Percentiles rank a stretch among this genome's conserved stretches.
phyloP scores from a whole-genome alignment of 64 coral and sea anemone species.

The Hydrozoanthus tunicans region DNA sequence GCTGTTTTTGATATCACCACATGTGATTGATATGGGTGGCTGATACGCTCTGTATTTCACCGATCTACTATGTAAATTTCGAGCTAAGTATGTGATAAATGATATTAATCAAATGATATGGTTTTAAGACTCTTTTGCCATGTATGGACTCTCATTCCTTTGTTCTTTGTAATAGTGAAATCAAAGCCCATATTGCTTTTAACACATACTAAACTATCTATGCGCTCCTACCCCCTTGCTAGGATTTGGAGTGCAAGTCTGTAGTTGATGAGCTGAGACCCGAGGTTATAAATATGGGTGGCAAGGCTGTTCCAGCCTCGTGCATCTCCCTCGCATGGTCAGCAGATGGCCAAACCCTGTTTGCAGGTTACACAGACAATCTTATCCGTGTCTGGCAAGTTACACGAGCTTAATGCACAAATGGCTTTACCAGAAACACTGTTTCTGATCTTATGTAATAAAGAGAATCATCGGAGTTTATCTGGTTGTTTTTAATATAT shows the following conservation, averaged over 20 bases:
- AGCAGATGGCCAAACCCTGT: slow-evolving; percentile 92
- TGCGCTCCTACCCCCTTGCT: neutral
- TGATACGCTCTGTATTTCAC: no score
- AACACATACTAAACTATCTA: neutral
- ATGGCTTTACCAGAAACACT: neutral
- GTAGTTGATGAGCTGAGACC: slow-evolving; percentile 88
- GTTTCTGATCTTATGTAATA: slow-evolving; percentile 57
- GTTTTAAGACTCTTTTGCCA: no score
- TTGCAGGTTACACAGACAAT: slow-evolving; percentile 98
- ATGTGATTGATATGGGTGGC: no score
- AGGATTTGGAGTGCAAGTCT: slow-evolving; percentile 95
- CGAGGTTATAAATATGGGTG: slow-evolving; percentile 90
- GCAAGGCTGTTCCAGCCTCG: slow-evolving; percentile 67
- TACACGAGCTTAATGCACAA: slow-evolving; percentile 60
- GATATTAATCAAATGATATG: no score
- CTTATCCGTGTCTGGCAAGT: slow-evolving; percentile 99
- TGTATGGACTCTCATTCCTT: no score
- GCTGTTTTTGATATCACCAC: no score
- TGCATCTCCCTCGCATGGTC: slow-evolving; percentile 99
- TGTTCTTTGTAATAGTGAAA: no score
- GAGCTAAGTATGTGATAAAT: no score
- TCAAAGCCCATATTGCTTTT: no score
- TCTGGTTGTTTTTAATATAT: neutral
- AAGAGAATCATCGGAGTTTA: slow-evolving; percentile 23
- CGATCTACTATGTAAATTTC: no score